Conservation (phyloP, 2,797 vertebrate species). For the Todus mexicanus region DNA sequence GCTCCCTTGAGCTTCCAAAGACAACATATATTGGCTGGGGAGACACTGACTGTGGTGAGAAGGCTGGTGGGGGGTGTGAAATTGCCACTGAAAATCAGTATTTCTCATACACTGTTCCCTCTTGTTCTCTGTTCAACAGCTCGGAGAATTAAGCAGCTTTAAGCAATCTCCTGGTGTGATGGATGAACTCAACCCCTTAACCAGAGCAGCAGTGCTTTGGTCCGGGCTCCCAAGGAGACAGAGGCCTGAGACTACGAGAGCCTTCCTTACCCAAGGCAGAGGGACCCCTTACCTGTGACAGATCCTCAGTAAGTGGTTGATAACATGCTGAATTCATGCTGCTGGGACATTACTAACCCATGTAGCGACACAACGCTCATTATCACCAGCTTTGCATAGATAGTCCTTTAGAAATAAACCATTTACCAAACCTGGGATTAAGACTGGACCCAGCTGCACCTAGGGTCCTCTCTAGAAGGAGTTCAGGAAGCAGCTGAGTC, state of each 20-base stretch:
- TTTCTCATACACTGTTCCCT: not conserved
- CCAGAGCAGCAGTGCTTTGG: not conserved
- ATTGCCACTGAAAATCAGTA: not conserved
- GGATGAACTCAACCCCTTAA: not conserved
- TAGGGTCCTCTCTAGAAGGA: not conserved
- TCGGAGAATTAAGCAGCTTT: not conserved
- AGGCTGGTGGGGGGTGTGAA: not conserved
- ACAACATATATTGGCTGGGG: not conserved
- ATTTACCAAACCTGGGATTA: not conserved
- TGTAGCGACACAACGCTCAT: not conserved
- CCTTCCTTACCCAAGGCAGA: not conserved
- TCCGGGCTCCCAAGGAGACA: not conserved
- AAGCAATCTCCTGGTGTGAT: not conserved
- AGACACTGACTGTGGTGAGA: not conserved
- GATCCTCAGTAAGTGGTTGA: not conserved
- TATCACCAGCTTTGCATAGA: not conserved
- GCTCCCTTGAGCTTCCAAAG: not conserved
- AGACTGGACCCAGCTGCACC: not conserved
- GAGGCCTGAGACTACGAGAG: not conserved
- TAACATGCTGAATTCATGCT: not conserved
- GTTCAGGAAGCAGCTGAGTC: not conserved
- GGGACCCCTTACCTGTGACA: not conserved
- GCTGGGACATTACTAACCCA: not conserved
- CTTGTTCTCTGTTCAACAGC: not conserved
- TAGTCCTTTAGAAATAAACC: not conserved